Conservation (phyloP, 2,888 invertebrate genomes). For the Andrena bicolor region DNA sequence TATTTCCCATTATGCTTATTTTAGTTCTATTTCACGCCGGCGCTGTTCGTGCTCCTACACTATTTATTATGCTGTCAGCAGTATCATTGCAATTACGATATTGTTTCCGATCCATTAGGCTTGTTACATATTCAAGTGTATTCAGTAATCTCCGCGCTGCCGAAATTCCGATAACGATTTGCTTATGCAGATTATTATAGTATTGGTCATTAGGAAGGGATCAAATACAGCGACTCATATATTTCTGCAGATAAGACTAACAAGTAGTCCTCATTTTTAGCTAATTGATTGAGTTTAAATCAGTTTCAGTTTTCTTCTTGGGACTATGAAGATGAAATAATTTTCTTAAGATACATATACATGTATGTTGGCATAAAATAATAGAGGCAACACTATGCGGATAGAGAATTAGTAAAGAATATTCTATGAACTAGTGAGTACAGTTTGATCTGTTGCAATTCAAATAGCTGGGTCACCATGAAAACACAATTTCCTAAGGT, state of each 20-base stretch:
- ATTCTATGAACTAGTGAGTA: background rate
- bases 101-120: background rate
- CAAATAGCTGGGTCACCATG: background rate
- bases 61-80: constrained; percentile 27
- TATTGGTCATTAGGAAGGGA: no score
- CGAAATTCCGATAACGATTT: background rate
- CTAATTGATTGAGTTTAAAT: background rate
- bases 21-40: background rate
- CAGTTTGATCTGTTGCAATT: background rate
- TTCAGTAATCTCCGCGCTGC: background rate
- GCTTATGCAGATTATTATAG: background rate
- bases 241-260: background rate
- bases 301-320: background rate
- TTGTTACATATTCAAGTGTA: constrained; percentile 1
- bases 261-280: background rate
- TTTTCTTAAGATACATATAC: background rate
- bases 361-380: background rate
- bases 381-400: background rate
- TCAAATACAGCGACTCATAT: no score
- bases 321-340: background rate
- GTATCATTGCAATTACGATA: constrained; percentile 18
- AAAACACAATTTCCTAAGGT: constrained; percentile 27
- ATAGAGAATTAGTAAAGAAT: background rate
- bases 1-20: background rate
- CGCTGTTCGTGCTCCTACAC: background rate